phyloP scores from a whole-genome alignment of 2,113 vertebrate species.

The Micromys minutus region DNA sequence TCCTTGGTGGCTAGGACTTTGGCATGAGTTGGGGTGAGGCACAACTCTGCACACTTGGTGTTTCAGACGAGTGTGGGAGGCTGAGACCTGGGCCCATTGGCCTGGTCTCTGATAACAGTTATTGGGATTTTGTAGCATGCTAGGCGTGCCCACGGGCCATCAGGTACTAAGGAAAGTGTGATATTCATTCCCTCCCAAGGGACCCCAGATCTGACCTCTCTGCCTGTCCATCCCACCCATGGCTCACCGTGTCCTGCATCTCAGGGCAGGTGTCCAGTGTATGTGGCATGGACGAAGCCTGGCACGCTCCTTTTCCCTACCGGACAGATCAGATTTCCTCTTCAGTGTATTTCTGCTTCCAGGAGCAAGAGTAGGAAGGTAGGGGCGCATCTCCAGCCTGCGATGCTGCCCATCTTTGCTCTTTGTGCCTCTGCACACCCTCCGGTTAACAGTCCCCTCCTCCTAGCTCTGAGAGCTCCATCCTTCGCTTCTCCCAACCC shows the following conservation, averaged over 20 bases:
- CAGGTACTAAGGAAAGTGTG: background rate
- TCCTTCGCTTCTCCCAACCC: background rate
- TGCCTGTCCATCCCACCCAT: background rate
- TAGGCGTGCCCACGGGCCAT: background rate
- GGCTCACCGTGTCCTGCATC: no score
- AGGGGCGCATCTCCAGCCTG: background rate
- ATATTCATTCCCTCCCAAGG: background rate
- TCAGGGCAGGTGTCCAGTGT: background rate
- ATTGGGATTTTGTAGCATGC: background rate
- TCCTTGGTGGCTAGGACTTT: background rate
- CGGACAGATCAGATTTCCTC: background rate
- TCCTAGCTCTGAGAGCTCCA: no score
- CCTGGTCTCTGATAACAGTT: background rate
- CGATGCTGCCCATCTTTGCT: background rate
- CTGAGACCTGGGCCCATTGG: background rate
- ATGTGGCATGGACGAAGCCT: background rate
- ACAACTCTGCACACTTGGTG: background rate
- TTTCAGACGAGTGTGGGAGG: background rate
- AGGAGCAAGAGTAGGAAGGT: background rate
- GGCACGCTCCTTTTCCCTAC: background rate
- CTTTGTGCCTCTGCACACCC: background rate
- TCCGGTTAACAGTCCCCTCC: background rate
- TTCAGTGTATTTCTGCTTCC: background rate
- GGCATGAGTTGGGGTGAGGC: background rate
- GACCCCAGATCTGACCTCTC: background rate